Base-by-base conservation (phyloP, 2,113 vertebrate species). In the Forbesichthys papilliferus region DNA sequence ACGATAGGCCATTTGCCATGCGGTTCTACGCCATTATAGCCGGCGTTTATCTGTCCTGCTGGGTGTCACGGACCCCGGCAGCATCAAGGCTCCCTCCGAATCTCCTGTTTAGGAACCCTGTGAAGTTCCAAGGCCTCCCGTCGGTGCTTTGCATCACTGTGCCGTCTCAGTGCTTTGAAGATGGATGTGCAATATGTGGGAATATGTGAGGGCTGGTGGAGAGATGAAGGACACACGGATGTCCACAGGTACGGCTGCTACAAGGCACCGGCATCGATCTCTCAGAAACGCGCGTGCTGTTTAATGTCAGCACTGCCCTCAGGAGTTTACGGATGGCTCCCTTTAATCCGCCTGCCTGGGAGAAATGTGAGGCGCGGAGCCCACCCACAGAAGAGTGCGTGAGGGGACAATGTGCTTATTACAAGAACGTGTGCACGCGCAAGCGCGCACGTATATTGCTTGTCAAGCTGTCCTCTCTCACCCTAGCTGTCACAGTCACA, bases 291-390 rank as follows among this genome's bases (percentile, higher is more conserved):
- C 62, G 83, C 66, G 73, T 79, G 81, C 82, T 86, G 81, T 90
- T 90, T 91, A 89, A 89, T 91, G 87, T 90, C 91, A 90, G 81
- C 70, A 58, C 74, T 82, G 84, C 84, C 87, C 75, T 12, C 71
- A 85, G 87, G 87, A 84, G 81, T 82, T 84, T 83, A 72, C 76
- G 71, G 69, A 87, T 77, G 78, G 79, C 64, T 80, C 57, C 33
- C 62, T 86, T 75, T 87, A 88, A 90, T 82, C 80, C 77, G 75
- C 67, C 48, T 81, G 76, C 80, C 77, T 74, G 66, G 48, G 64
- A 81, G 46, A 80, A 87, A 64, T 75, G 67, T 68, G 76, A 77
- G 66, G 61, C 3, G 2, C 36, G 5, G 4, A 42, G 36, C 36
- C 36, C 36, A 8, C 36, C 36, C 36, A 42, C 49, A 52, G 13